Evolutionary conservation across 2,797 vertebrate genomes (phyloP).

Genomic region (Sternarchorhynchus goeldii): DNA sequence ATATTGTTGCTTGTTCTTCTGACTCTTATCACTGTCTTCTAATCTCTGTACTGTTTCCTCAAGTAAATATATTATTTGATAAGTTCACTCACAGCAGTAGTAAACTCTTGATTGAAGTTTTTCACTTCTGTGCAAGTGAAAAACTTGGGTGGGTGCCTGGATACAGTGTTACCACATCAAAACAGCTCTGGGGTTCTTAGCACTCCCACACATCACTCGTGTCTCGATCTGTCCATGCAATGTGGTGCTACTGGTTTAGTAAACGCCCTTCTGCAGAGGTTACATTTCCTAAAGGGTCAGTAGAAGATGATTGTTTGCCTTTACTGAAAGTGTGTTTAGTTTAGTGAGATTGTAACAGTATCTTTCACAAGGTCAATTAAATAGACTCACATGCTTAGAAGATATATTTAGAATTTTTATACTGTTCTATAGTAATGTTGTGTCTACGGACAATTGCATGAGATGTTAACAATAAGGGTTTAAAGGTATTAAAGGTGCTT

Average conservation of each 20-base stretch:
- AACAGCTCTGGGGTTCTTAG: constrained; percentile 19
- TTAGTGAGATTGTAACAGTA: not conserved
- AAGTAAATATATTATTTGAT: not conserved
- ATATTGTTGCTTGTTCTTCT: not conserved
- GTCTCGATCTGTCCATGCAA: constrained; percentile 23
- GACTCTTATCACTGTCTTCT: not conserved
- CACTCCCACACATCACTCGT: constrained; percentile 11
- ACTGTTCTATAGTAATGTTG: no score
- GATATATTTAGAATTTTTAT: no score
- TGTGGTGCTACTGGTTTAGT: constrained; percentile 19
- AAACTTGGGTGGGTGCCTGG: constrained; percentile 11
- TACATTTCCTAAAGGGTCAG: not conserved
- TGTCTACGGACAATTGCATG: no score
- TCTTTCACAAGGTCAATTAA: no score
- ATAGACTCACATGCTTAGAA: no score
- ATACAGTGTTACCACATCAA: constrained; percentile 25
- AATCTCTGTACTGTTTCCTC: not conserved
- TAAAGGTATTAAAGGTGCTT: no score
- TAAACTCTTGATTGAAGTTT: constrained; percentile 10
- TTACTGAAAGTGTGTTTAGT: not conserved
- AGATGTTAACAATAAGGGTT: no score
- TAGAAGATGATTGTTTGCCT: not conserved
- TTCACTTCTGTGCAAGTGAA: no score
- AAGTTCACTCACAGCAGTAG: not conserved
- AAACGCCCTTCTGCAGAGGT: not conserved